These are phyloP conservation scores for Ictalurus furcatus DNA, from an alignment of 2,113 vertebrate genomes.

Conservation along the genomic window DNA sequence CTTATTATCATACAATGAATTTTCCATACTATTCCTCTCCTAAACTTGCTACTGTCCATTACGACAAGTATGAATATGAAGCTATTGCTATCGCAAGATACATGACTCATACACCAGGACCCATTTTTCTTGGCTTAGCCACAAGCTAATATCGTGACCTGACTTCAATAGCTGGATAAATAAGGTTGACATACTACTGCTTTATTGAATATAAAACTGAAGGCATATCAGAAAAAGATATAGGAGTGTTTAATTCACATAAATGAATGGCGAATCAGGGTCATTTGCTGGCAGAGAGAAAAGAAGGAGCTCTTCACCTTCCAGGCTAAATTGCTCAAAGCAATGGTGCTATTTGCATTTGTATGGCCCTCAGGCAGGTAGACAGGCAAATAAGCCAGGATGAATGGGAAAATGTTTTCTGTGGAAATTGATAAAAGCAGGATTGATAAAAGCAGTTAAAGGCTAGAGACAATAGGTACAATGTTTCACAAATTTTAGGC, in stretches of 20 bases:
- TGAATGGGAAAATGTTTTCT: slow-evolving; percentile 12
- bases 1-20: neutral
- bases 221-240: neutral
- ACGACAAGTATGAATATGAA: neutral
- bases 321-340: slow-evolving; percentile 7
- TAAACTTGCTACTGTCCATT: neutral
- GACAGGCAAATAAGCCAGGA: slow-evolving; percentile 16
- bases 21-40: neutral
- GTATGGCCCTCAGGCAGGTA: slow-evolving; percentile 2
- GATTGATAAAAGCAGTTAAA: neutral
- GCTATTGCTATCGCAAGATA: neutral
- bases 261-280: neutral
- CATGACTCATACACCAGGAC: neutral
- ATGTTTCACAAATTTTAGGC: neutral
- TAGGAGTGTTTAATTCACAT: neutral
- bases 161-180: slow-evolving; percentile 21
- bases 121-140: neutral
- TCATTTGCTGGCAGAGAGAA: neutral
- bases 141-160: neutral
- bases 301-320: neutral
- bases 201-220: neutral
- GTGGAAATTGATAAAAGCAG: slow-evolving; percentile 12
- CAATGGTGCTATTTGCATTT: slow-evolving; percentile 49
- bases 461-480: neutral
- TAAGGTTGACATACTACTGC: neutral